These are phyloP conservation scores for Excalfactoria chinensis DNA, from an alignment of 2,113 vertebrate species.

Conservation along the genomic window DNA sequence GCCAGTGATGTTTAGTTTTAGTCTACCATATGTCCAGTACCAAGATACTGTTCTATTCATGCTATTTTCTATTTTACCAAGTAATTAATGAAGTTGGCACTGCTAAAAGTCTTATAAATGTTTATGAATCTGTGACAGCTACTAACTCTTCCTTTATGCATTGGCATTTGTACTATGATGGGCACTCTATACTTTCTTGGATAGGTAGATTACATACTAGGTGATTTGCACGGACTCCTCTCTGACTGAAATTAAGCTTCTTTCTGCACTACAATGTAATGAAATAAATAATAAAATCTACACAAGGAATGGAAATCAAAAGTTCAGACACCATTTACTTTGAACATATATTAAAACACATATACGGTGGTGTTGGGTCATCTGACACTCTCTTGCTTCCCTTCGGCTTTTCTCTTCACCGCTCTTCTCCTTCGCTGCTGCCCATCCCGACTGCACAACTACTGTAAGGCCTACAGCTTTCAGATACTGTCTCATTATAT, in stretches of 20 bases:
- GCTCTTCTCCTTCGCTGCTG: too few species aligned
- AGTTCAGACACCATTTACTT: neutral
- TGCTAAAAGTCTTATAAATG: neutral
- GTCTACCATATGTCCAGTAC: neutral
- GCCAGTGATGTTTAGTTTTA: neutral
- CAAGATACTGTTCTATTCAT: neutral
- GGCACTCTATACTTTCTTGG: neutral
- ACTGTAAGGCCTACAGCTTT: too few species aligned
- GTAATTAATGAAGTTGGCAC: neutral
- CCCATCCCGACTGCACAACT: too few species aligned
- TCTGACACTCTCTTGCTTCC: too few species aligned
- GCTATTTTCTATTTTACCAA: neutral
- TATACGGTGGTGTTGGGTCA: too few species aligned
- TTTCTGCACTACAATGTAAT: neutral
- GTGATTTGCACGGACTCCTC: neutral
- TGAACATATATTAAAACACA: neutral
- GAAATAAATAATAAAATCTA: neutral
- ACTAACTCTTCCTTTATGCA: neutral
- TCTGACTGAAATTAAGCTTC: neutral
- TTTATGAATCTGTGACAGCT: neutral
- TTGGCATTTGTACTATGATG: neutral
- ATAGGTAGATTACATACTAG: neutral
- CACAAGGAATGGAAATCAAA: neutral
- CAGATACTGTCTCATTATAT: too few species aligned
- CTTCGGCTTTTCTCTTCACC: too few species aligned